Percentiles rank a stretch among this genome's conserved stretches.
Evolutionary conservation across 1,140 invertebrate genomes (phyloP).

Genomic region (Ceratosolen fusciceps): DNA sequence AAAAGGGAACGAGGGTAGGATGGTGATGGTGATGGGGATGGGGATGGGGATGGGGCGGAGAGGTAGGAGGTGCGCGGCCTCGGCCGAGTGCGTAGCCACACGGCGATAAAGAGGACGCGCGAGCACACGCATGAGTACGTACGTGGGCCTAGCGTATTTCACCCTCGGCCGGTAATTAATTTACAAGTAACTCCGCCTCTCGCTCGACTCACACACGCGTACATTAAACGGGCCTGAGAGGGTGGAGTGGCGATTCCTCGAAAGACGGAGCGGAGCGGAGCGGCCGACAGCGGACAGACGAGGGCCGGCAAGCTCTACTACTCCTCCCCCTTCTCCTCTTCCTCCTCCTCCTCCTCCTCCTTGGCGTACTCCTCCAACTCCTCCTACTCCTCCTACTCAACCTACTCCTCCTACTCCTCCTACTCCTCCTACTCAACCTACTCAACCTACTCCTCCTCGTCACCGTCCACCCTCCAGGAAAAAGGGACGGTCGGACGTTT

Average conservation of each 20-base stretch:
- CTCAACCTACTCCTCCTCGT: too few species aligned
- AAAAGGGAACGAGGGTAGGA: neutral
- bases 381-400: too few species aligned
- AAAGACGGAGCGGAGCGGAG: slow-evolving; percentile 8
- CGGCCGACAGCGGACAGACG: slow-evolving; percentile 32
- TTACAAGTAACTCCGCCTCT: slow-evolving; percentile 36
- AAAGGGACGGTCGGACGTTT: slow-evolving; percentile 21
- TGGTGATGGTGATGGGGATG: too few species aligned
- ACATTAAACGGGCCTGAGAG: slow-evolving; percentile 4
- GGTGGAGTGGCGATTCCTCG: neutral
- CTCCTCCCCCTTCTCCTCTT: slow-evolving; percentile 4
- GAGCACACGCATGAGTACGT: neutral
- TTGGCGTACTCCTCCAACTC: too few species aligned
- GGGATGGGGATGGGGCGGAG: too few species aligned
- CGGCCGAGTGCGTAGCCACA: neutral
- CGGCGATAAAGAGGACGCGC: neutral
- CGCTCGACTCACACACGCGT: neutral
- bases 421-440: too few species aligned
- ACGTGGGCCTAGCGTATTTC: slow-evolving; percentile 2
- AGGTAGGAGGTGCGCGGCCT: slow-evolving; percentile 31
- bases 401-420: too few species aligned
- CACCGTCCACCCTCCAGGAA: too few species aligned
- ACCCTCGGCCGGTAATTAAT: slow-evolving; percentile 44
- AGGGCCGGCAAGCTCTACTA: neutral
- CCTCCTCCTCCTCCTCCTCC: too few species aligned